Conservation (phyloP, 2,797 vertebrate genomes). For the Hafferia zeledoni region DNA sequence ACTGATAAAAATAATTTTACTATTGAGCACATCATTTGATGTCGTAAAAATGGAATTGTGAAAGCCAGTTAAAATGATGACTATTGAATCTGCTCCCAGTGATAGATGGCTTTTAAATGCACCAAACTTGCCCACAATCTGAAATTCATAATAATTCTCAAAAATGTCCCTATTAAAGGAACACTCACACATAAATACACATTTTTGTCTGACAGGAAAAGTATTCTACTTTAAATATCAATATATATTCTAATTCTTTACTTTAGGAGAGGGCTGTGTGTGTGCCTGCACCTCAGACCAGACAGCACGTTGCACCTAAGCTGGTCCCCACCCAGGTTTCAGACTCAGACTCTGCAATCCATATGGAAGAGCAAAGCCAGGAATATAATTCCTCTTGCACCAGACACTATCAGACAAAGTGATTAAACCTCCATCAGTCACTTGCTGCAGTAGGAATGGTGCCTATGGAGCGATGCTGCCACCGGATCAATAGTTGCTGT, state of each 20-base stretch:
- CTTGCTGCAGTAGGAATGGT: background rate
- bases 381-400: background rate
- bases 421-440: constrained; percentile 28
- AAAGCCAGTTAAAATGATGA: background rate
- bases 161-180: background rate
- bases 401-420: background rate
- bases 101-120: constrained; percentile 4
- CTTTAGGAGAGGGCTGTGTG: background rate
- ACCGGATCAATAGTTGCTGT: constrained; percentile 19
- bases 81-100: background rate
- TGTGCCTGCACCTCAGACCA: background rate
- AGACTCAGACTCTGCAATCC: background rate
- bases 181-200: background rate
- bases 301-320: background rate
- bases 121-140: background rate
- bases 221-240: background rate
- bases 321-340: background rate
- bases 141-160: background rate
- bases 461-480: background rate
- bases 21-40: constrained; percentile 16
- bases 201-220: background rate
- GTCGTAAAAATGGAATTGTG: constrained; percentile 23
- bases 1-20: constrained; percentile 43
- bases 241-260: background rate
- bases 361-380: background rate